A percentile compares a stretch with the other conserved stretches of the same genome.
These are phyloP conservation scores for Prionace glauca DNA, from an alignment of 2,797 vertebrate species.

Conservation along the genomic window DNA sequence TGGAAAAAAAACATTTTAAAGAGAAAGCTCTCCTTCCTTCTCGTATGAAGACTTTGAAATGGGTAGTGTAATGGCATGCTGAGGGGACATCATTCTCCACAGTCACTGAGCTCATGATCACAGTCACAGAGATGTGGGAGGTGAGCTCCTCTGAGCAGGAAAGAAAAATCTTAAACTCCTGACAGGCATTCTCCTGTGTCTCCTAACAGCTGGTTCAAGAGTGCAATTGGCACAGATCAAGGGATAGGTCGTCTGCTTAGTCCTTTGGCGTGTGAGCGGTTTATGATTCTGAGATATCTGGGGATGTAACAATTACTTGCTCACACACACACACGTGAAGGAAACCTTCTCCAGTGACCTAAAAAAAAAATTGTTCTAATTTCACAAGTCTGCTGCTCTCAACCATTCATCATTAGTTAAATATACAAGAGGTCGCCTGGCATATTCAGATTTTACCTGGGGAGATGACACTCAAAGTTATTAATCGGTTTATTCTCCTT, in stretches of 20 bases:
- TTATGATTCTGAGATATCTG: neutral
- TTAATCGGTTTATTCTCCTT: neutral
- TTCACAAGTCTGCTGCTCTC: neutral
- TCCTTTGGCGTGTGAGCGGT: neutral
- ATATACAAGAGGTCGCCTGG: neutral
- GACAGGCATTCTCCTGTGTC: neutral
- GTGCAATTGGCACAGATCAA: neutral
- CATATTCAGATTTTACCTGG: neutral
- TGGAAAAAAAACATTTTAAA: neutral
- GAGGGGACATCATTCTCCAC: neutral
- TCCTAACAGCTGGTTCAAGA: neutral
- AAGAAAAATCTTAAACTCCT: neutral
- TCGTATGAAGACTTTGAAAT: neutral
- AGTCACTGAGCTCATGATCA: neutral
- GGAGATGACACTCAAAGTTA: neutral
- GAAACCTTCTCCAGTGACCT: neutral
- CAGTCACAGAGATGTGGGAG: neutral
- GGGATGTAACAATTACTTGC: neutral
- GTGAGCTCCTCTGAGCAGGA: neutral
- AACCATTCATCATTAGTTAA: neutral
- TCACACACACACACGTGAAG: neutral
- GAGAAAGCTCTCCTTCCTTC: neutral
- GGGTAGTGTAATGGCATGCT: neutral
- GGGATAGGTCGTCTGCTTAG: neutral
- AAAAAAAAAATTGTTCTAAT: slow-evolving; percentile 9